Evolutionary conservation across 2,888 invertebrate genomes (phyloP), one percentile per base, ranked within the genome.

Genomic region (Caenorhabditis imperialis): DNA sequence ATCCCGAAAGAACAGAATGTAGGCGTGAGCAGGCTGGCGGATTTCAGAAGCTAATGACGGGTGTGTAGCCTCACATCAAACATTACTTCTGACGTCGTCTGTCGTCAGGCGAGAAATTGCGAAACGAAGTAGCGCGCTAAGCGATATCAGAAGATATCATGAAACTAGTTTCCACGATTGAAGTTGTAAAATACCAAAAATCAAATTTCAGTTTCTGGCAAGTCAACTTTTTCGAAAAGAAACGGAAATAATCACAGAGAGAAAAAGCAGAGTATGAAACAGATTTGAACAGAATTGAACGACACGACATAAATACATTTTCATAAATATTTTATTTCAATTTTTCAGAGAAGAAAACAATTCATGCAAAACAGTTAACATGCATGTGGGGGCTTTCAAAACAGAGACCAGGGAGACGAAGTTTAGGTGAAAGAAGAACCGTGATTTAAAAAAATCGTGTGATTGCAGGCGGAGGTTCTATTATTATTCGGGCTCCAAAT

Each of bases 251-350:
- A 14, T 23, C n/a, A 45, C 6, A 20, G 6, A 22, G 20, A 45
- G 16, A 50, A 44, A 51, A 54, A 51, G 42, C 57, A 62, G 71
- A 58, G 71, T 72, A 72, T 72, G 8, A 51, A 27, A 72, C 63
- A 72, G 71, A 72, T 54, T 58, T 22, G 47, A 63, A 72, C 71
- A 72, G 71, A 72, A 72, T 20, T 30, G 40, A 55, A 63, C 14
- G 44, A 30, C 45, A 51, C 38, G 7, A 20, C 51, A 40, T 38
- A 18, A 58, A 18, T 40, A 48, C 22, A 38, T 38, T 38, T 62
- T 16, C 1, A 40, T 35, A 72, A 58, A 45, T 37, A 30, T 60
- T 63, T 63, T 58, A 61, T 72, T 71, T 20, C 27, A 25, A 33
- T 37, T 8, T 37, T 35, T 20, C 44, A 47, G 10, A 25, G 23